Base-by-base conservation (phyloP, 2,888 invertebrate species). In the Pasiphila rectangulata region DNA sequence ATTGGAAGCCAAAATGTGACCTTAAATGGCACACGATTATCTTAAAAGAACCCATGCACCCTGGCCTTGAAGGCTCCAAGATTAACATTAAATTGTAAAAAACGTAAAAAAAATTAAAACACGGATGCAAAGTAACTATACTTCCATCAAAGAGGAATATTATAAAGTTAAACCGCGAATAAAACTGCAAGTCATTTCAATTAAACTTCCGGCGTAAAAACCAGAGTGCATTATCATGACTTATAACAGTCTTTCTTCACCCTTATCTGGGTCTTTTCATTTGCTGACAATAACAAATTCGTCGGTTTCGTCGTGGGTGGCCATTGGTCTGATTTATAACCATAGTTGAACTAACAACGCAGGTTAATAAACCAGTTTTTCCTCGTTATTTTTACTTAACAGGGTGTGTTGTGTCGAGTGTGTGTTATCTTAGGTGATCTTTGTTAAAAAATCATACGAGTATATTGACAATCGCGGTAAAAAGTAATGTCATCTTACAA, bases 231-330 rank as follows among this genome's bases (percentile, higher is more conserved):
- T 62, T 57, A 56, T 61, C 52, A 54, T 55, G 61, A 61, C 42
- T 59, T 59, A 64, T 61, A 43, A 36, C 15, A 50, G 44, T 49
- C 45, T 59, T 63, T 49, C 57, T 59, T 32, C 35, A 46, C 49
- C 49, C 45, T 58, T 62, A 74, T 72, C 69, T 49, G 54, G 52
- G 57, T 61, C 62, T 61, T 71, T 72, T 73, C 71, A 71, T 75
- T 76, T 69, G 63, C 64, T 39, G 81, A 79, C 80, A 78, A 65
- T 72, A 70, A 79, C 75, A 75, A 74, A 82, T 79, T 34, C 25
- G 25, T 10, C 17, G 42, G 47, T 47, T 38, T 38, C 34, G 16
- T 19, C 25, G 32, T 32, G 32, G 30, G 19, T 20, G 29, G 21
- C 37, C 17, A 35, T 24, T 16, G 9, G 15, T 4, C 19, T 43